Conservation (phyloP, 30 jellyfish, hydroid and myxozoan genomes). For the Kudoa iwatai region DNA sequence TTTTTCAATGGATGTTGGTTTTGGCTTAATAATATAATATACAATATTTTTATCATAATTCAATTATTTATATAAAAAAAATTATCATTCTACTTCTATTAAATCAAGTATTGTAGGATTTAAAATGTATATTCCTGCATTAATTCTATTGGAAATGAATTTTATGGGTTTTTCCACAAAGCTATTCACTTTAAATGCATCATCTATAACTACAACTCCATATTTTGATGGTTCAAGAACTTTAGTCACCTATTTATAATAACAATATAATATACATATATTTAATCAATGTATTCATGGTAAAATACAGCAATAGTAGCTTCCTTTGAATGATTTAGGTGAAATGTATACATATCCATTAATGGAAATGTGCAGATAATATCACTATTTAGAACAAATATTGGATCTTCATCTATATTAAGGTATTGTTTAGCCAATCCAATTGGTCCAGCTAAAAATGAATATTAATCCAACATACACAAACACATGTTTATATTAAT, state of each 20-base stretch:
- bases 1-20: conserved; percentile 34
- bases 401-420: conserved; percentile 18
- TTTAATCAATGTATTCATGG: too few relatives aligned
- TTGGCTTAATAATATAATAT: conserved; percentile 19
- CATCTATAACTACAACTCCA: conserved; percentile 38
- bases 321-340: conserved; percentile 21
- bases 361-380: conserved; percentile 50
- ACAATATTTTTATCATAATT: too few relatives aligned
- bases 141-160: conserved; percentile 35
- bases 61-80: too few relatives aligned
- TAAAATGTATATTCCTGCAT: conserved; percentile 60
- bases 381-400: conserved; percentile 52
- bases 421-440: conserved; percentile 24
- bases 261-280: too few relatives aligned
- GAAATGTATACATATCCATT: conserved; percentile 19
- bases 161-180: conserved; percentile 63
- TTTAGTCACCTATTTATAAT: conserved; percentile 59
- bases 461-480: too few relatives aligned
- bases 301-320: conserved; percentile 66
- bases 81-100: conserved; percentile 14
- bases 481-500: too few relatives aligned
- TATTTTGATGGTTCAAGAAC: conserved; percentile 62
- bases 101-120: conserved; percentile 13
- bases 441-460: conserved; percentile 79
- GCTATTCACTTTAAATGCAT: conserved; percentile 7